Evolutionary conservation across 2,888 invertebrate genomes (phyloP), one percentile per base, ranked within the genome.

Genomic region (Aporophyla lueneburgensis): DNA sequence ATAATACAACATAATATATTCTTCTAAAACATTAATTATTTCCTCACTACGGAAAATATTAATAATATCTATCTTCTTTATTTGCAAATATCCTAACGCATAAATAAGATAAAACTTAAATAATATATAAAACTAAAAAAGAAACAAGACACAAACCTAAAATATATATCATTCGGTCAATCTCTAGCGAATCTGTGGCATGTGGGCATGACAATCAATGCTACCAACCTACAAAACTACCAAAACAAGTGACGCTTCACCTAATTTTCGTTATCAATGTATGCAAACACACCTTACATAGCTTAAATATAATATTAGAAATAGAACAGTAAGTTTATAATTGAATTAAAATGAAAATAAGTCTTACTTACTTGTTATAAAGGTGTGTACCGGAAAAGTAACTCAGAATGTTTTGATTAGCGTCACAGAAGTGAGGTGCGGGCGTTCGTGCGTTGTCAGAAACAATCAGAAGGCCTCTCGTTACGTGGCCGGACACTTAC

Each of bases 401-500:
- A 68, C 19, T 61, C 27, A 33, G 19, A 58, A 43, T 65, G 59
- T 54, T 59, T 83, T 53, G 65, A 73, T 75, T 63, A 63, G n/a
- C 65, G 56, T 73, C 54, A 65, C 67, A 40, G n/a, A 4, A 14
- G 40, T 33, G 24, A 65, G 67, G 53, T 19, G 72, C 69, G 54
- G 10, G 46, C 70, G 83, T 59, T 54, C 62, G 62, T 27, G 51
- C 27, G 27, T 66, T 61, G 58, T 67, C 71, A 51, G 62, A 69
- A n/a, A 66, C 71, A 62, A 71, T 58, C 68, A 61, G n/a, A 65
- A 76, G 74, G 80, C 86, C 84, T 90, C 90, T 88, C 71, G 86
- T 92, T 93, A 91, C 91, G 91, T 87, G 92, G 89, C 89, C 83
- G 76, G 89, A 78, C 90, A 83, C 76, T 76, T 76, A 87, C 54